phyloP scores from a whole-genome alignment of 2,888 invertebrate species.

The Eurytoma californica region DNA sequence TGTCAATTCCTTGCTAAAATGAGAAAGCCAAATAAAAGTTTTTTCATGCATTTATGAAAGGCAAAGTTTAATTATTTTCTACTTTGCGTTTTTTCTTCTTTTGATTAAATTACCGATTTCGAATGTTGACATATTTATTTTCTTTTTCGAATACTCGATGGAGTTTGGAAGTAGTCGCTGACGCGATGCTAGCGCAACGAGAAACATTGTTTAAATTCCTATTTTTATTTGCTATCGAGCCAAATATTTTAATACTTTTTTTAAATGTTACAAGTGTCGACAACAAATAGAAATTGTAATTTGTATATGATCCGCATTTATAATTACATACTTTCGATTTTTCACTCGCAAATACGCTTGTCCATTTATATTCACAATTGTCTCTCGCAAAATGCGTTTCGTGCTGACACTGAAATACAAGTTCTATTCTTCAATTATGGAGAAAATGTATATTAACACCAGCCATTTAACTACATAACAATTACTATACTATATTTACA shows the following conservation, averaged over 20 bases:
- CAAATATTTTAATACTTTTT: constrained; percentile 16
- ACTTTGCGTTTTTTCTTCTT: constrained; percentile 15
- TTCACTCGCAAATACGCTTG: constrained; percentile 28
- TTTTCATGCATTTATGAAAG: constrained; percentile 11
- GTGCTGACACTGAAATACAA: constrained; percentile 56
- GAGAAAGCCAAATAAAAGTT: constrained; percentile 21
- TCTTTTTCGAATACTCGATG: constrained; percentile 32
- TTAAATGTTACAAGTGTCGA: constrained; percentile 1
- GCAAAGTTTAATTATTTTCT: constrained; percentile 9
- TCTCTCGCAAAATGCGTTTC: constrained; percentile 38
- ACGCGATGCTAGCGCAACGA: constrained; percentile 38
- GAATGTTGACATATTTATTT: constrained; percentile 23
- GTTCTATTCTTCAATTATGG: constrained; percentile 62
- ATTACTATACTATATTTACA: constrained; percentile 72
- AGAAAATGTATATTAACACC: constrained; percentile 68
- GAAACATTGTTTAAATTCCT: constrained; percentile 35
- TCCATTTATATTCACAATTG: constrained; percentile 32
- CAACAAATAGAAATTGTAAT: constrained; percentile 34
- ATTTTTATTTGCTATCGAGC: constrained; percentile 35
- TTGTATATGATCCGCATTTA: background rate
- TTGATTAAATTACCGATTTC: constrained; percentile 2
- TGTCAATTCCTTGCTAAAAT: constrained; percentile 37
- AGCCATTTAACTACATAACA: constrained; percentile 72
- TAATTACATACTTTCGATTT: constrained; percentile 29
- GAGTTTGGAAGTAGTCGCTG: constrained; percentile 44